These are phyloP conservation scores for Naso thynnoides DNA, from an alignment of 2,797 vertebrate species.

Conservation along the genomic window DNA sequence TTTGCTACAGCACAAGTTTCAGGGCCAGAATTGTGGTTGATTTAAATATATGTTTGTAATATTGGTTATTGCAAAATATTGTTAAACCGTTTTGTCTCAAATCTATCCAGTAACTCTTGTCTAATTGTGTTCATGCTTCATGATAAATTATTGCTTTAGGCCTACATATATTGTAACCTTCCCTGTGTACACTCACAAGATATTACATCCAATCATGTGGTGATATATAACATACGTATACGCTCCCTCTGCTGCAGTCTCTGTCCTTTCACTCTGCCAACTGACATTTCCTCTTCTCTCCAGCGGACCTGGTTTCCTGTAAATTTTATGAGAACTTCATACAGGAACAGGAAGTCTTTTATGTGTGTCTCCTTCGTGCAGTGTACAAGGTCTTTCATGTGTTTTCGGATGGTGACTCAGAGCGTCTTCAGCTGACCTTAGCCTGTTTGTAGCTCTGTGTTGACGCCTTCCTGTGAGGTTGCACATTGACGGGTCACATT, in stretches of 20 bases:
- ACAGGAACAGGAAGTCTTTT: conserved; percentile 50
- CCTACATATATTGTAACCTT: too few species aligned
- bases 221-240: too few species aligned
- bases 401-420: conserved; percentile 5
- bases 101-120: too few species aligned
- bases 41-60: too few species aligned
- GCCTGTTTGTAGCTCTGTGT: conserved; percentile 27
- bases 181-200: neutral
- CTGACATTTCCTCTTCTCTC: conserved; percentile 17
- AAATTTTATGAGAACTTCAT: conserved; percentile 9
- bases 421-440: conserved; percentile 20
- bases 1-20: too few species aligned
- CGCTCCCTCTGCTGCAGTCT: neutral
- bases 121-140: too few species aligned
- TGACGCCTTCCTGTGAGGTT: conserved; percentile 2
- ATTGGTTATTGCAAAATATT: too few species aligned
- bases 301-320: conserved; percentile 29
- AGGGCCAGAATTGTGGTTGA: too few species aligned
- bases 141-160: too few species aligned
- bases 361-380: conserved; percentile 17
- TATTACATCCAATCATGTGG: neutral
- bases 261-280: neutral
- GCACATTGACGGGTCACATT: conserved; percentile 26
- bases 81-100: too few species aligned
- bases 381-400: conserved; percentile 2